Conservation (phyloP, 1,140 invertebrate genomes). For the Orius insidiosus region DNA sequence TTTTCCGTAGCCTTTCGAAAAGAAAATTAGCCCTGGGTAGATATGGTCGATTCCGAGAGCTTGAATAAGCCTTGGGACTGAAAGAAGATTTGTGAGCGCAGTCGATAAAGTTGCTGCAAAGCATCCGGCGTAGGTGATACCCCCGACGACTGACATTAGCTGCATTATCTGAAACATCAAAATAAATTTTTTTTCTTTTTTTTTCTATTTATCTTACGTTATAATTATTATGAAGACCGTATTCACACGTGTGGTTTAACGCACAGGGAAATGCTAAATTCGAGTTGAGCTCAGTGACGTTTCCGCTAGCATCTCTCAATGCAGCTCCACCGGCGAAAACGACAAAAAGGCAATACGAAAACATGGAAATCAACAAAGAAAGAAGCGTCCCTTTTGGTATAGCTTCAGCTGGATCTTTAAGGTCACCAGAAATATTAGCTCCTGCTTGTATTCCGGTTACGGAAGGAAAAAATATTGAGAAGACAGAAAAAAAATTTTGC, state of each 20-base stretch:
- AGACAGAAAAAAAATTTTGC: constrained; percentile 82
- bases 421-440: constrained; percentile 87
- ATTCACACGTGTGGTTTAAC: constrained; percentile 31
- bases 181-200: not conserved
- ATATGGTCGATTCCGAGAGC: constrained; percentile 89
- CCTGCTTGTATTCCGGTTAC: constrained; percentile 93
- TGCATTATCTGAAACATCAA: constrained; percentile 60
- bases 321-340: constrained; percentile 66
- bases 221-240: constrained; percentile 61
- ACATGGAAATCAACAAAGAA: constrained; percentile 61
- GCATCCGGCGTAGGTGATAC: constrained; percentile 88
- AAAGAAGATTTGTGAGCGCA: constrained; percentile 85
- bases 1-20: constrained; percentile 80
- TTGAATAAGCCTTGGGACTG: constrained; percentile 88
- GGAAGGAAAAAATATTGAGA: constrained; percentile 89
- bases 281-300: constrained; percentile 32
- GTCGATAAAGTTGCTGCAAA: constrained; percentile 93
- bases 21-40: constrained; percentile 83
- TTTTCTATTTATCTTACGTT: constrained; percentile 34
- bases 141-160: constrained; percentile 72
- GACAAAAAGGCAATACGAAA: constrained; percentile 65
- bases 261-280: constrained; percentile 32
- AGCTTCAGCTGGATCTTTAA: constrained; percentile 76
- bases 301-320: constrained; percentile 64
- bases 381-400: constrained; percentile 79